A percentile compares a stretch with the other conserved stretches of the same genome.
These are phyloP conservation scores for Lacerta viridis DNA, from an alignment of 2,797 vertebrate species.

Conservation along the genomic window DNA sequence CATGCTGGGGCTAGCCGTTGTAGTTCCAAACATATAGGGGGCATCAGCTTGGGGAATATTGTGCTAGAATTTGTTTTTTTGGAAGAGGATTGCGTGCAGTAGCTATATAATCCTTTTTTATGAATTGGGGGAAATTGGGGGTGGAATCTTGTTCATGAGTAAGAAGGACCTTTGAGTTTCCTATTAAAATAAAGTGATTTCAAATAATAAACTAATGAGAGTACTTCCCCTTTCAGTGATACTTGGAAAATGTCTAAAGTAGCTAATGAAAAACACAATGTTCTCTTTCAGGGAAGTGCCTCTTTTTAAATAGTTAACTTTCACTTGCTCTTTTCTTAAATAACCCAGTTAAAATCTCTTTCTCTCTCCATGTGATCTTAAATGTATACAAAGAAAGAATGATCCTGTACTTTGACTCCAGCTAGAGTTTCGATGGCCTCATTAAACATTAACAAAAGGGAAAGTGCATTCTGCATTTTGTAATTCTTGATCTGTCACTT, in stretches of 20 bases:
- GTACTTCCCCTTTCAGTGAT: background rate
- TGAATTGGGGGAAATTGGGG: slow-evolving; percentile 50
- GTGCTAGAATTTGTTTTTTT: background rate
- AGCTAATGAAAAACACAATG: slow-evolving; percentile 51
- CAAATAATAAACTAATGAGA: slow-evolving; percentile 45
- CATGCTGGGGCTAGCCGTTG: background rate
- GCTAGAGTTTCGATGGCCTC: slow-evolving; percentile 41
- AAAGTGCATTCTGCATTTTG: slow-evolving; percentile 13
- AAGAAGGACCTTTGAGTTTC: background rate
- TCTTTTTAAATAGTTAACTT: slow-evolving; percentile 47
- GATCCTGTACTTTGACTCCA: slow-evolving; percentile 34
- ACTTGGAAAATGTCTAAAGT: slow-evolving; percentile 40
- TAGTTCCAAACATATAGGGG: too few relatives aligned
- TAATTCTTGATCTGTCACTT: background rate
- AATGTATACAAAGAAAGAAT: slow-evolving; percentile 35
- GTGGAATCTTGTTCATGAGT: slow-evolving; percentile 62
- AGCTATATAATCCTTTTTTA: background rate
- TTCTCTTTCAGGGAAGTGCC: slow-evolving; percentile 36
- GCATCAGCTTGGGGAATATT: too few relatives aligned
- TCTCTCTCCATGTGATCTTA: slow-evolving; percentile 48
- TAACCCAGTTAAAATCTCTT: slow-evolving; percentile 26
- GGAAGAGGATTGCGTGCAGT: background rate
- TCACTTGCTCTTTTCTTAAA: slow-evolving; percentile 43
- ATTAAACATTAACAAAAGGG: slow-evolving; percentile 38
- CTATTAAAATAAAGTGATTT: slow-evolving; percentile 48